Evolutionary conservation across 2,797 vertebrate species (phyloP), one percentile per base, ranked within the genome.

Genomic region (Mycteria americana): DNA sequence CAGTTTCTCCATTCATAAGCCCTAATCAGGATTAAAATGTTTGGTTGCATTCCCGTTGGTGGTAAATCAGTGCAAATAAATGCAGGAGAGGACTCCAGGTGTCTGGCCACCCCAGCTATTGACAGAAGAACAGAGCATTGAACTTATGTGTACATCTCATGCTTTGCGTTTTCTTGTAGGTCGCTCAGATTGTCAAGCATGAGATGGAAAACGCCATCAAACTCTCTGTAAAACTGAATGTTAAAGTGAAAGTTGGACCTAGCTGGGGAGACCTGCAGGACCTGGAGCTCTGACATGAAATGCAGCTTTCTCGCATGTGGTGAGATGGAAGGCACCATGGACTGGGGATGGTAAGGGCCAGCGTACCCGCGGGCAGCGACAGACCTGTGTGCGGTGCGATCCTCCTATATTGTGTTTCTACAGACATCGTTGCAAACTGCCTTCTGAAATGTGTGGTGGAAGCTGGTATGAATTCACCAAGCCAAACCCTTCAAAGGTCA

Each of bases 191-290:
- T 19, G 98, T 99, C 89, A 99, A 99, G 97, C 97, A 98, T 9
- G 99, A 99, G 98, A 99, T 99, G 99, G 99, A 99, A 97, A 98
- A 97, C 0, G 99, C 98, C 31, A 93, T 99, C 48, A 99, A 99
- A 89, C 98, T 99, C 54, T 99, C 98, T 0, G 99, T 99, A 56
- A 99, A 98, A 69, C 98, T 99, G 17, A 98, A 98, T 31, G 99
- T 98, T 64, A 99, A 99, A 97, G 97, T 99, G 84, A 99, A 99
- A 97, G 97, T 98, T 59, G 99, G 99, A 68, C 96, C 98, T 43
- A 99, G 99, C 96, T 99, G 99, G 99, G 99, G 99, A 19, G 98
- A 98, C 81, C 98, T 99, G 89, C 98, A 99, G 97, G 99, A 99
- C 63, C 94, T 99, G 6, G 98, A 99, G 76, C 94, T 99, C 45